These are phyloP conservation scores for Syritta pipiens DNA, from an alignment of 2,888 invertebrate genomes.

Conservation along the genomic window DNA sequence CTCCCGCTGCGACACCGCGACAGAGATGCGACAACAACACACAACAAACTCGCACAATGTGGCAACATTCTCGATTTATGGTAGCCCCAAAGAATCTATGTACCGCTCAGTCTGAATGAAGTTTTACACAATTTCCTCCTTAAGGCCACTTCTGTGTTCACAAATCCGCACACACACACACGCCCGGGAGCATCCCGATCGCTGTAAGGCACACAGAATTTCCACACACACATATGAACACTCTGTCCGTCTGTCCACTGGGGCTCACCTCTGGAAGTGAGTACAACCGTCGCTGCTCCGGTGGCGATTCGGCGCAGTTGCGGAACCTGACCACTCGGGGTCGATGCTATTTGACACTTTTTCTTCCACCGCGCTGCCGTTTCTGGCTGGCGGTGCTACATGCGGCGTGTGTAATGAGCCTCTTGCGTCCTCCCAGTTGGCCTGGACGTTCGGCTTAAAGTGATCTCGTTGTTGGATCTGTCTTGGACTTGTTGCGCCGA, in stretches of 20 bases:
- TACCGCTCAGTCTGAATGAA: conserved; percentile 65
- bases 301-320: conserved; percentile 16
- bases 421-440: conserved; percentile 40
- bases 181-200: not conserved
- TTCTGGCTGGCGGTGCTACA: conserved; percentile 27
- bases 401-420: conserved; percentile 52
- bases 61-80: conserved; percentile 61
- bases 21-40: conserved; percentile 43
- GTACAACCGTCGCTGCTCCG: not conserved
- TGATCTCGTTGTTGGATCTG: conserved; percentile 59
- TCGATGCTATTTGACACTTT: conserved; percentile 68
- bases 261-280: not conserved
- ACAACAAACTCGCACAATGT: conserved; percentile 43
- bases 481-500: conserved; percentile 33
- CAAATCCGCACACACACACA: not conserved
- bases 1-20: conserved; percentile 24
- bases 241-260: not conserved
- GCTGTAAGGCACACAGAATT: no score
- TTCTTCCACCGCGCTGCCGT: conserved; percentile 30
- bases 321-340: conserved; percentile 64
- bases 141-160: conserved; percentile 35
- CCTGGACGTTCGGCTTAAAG: no score
- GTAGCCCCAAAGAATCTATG: conserved; percentile 65
- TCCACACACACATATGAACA: not conserved
- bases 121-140: conserved; percentile 64